These are phyloP conservation scores for Trypoxylus dichotomus DNA, from an alignment of 1,140 invertebrate species.

Conservation along the genomic window DNA sequence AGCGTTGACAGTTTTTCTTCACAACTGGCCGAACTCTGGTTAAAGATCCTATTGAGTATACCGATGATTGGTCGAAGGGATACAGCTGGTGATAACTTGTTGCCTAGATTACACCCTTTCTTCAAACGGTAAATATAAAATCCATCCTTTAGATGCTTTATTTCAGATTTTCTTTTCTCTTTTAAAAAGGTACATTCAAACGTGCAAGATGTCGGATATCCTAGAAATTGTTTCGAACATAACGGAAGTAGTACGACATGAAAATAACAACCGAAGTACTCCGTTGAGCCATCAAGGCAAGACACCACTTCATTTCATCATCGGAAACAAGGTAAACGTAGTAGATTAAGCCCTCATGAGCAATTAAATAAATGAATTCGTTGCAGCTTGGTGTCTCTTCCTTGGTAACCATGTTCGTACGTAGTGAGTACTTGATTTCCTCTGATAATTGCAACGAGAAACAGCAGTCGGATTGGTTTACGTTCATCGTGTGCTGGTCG, in stretches of 20 bases:
- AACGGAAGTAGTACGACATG: conserved; percentile 38
- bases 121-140: conserved; percentile 44
- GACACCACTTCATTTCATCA: conserved; percentile 48
- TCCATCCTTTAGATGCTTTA: too few relatives aligned
- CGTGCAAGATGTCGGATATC: conserved; percentile 46
- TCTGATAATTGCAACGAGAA: conserved; percentile 42
- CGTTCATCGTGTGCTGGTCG: conserved; percentile 46
- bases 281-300: conserved; percentile 49
- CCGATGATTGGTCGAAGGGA: conserved; percentile 50
- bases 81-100: conserved; percentile 49
- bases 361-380: not conserved
- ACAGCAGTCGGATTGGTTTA: conserved; percentile 45
- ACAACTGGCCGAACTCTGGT: conserved; percentile 49
- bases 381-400: conserved; percentile 51
- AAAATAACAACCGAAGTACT: conserved; percentile 48
- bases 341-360: not conserved
- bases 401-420: conserved; percentile 44
- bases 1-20: conserved; percentile 39
- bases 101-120: conserved; percentile 57
- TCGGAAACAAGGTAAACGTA: conserved; percentile 48
- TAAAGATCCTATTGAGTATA: conserved; percentile 47
- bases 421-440: conserved; percentile 46
- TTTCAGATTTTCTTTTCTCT: not conserved
- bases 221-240: conserved; percentile 47
- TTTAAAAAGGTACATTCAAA: conserved; percentile 46